These are phyloP conservation scores for Myotis planiceps DNA, from an alignment of 2,797 vertebrate genomes.

Conservation along the genomic window DNA sequence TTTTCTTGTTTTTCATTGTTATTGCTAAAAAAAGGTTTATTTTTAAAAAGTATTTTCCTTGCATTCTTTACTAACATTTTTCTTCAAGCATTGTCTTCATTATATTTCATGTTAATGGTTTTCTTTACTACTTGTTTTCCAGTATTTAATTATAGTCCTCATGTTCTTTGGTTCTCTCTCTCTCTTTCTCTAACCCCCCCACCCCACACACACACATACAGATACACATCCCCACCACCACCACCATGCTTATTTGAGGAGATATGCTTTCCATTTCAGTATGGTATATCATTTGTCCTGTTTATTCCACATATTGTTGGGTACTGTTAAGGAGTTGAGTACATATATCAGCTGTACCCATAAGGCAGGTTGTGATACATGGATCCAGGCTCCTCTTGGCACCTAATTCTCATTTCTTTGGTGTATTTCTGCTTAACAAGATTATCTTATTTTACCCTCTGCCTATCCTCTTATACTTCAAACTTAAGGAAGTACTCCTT, in stretches of 20 bases:
- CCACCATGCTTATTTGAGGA: not conserved
- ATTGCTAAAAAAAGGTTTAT: not conserved
- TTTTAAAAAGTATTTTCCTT: not conserved
- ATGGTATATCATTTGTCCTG: not conserved
- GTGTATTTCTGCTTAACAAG: not conserved
- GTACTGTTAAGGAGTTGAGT: not conserved
- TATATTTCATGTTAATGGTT: not conserved
- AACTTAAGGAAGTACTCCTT: not conserved
- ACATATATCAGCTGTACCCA: not conserved
- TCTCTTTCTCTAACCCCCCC: not conserved
- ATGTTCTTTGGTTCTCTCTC: not conserved
- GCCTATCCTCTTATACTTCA: not conserved
- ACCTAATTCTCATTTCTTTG: not conserved
- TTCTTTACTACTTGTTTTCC: not conserved
- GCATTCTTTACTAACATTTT: not conserved
- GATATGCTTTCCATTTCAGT: not conserved
- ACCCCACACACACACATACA: not conserved
- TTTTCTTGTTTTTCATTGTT: not conserved
- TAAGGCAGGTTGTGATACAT: not conserved
- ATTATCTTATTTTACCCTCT: not conserved
- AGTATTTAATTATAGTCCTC: not conserved
- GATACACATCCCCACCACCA: fast-evolving
- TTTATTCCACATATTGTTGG: not conserved
- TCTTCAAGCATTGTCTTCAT: not conserved
- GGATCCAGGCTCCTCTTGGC: not conserved